Conservation (phyloP, 2,888 invertebrate genomes). For the Cephus spinipes region DNA sequence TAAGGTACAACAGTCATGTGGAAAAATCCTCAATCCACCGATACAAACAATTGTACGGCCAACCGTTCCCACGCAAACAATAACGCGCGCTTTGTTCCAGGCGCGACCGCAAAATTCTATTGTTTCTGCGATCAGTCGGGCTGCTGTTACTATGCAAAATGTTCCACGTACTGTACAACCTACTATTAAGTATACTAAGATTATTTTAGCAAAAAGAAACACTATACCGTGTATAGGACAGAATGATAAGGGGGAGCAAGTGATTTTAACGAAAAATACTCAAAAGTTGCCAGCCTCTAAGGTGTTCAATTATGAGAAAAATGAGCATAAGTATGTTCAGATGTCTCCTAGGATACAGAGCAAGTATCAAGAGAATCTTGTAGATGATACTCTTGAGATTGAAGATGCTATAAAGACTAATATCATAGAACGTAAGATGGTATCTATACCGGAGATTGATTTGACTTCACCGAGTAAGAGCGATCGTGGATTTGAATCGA, state of each 20-base stretch:
- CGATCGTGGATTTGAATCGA: background rate
- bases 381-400: slow-evolving; percentile 45
- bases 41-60: slow-evolving; percentile 36
- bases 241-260: slow-evolving; percentile 45
- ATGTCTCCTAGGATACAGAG: slow-evolving; percentile 26
- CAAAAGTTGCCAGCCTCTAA: slow-evolving; percentile 37
- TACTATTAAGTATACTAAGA: slow-evolving; percentile 68
- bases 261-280: slow-evolving; percentile 50
- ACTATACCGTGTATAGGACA: slow-evolving; percentile 31
- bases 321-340: slow-evolving; percentile 42
- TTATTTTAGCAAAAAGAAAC: slow-evolving; percentile 67
- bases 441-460: slow-evolving; percentile 39
- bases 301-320: slow-evolving; percentile 36
- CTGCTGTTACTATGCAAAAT: slow-evolving; percentile 32
- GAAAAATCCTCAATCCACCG: slow-evolving; percentile 30
- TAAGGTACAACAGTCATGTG: slow-evolving; percentile 37
- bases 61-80: slow-evolving; percentile 15
- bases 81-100: slow-evolving; percentile 34
- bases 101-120: slow-evolving; percentile 33
- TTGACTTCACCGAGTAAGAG: slow-evolving; percentile 16
- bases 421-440: slow-evolving; percentile 51
- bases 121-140: slow-evolving; percentile 35
- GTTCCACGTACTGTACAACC: slow-evolving; percentile 39
- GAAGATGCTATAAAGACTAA: slow-evolving; percentile 58
- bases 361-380: slow-evolving; percentile 26